A percentile compares a stretch with the other conserved stretches of the same genome.
These are phyloP conservation scores for Percina caprodes DNA, from an alignment of 2,113 vertebrate genomes.

Conservation along the genomic window DNA sequence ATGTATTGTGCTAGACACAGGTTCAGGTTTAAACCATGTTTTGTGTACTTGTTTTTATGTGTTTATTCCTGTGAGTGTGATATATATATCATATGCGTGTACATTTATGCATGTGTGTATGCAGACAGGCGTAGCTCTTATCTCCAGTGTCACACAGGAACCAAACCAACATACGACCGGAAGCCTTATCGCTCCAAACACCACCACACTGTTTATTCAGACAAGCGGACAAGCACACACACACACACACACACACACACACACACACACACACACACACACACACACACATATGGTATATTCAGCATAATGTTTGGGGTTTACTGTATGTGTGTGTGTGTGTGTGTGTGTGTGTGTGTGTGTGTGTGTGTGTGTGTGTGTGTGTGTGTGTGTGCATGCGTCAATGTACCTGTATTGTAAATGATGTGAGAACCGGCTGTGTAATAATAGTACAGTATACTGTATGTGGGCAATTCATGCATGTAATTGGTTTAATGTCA, in stretches of 20 bases:
- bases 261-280: constrained; percentile 31
- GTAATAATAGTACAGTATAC: constrained; percentile 23
- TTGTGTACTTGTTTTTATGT: constrained; percentile 30
- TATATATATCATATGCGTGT: constrained; percentile 49
- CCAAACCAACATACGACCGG: constrained; percentile 73
- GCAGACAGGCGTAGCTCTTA: constrained; percentile 57
- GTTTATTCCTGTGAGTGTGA: constrained; percentile 33
- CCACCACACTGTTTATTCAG: constrained; percentile 69
- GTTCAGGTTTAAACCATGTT: constrained; percentile 24
- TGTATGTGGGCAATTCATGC: constrained; percentile 34
- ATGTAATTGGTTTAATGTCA: constrained; percentile 49
- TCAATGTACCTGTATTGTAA: constrained; percentile 13
- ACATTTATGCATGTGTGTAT: constrained; percentile 43
- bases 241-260: constrained; percentile 12
- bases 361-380: constrained; percentile 14
- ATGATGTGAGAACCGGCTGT: constrained; percentile 18
- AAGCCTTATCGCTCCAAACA: constrained; percentile 75
- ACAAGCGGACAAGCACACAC: neutral
- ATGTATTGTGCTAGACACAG: constrained; percentile 3
- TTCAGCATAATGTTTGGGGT: constrained; percentile 46
- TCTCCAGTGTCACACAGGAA: constrained; percentile 74
- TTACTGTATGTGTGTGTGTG: constrained; percentile 6
- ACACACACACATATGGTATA: constrained; percentile 33
- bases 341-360: too few species aligned
- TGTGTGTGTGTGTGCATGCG: constrained; percentile 26